A percentile compares a stretch with the other conserved stretches of the same genome.
Conservation (phyloP, 2,888 invertebrate genomes). For the Sinodicranocentrus sp. region DNA sequence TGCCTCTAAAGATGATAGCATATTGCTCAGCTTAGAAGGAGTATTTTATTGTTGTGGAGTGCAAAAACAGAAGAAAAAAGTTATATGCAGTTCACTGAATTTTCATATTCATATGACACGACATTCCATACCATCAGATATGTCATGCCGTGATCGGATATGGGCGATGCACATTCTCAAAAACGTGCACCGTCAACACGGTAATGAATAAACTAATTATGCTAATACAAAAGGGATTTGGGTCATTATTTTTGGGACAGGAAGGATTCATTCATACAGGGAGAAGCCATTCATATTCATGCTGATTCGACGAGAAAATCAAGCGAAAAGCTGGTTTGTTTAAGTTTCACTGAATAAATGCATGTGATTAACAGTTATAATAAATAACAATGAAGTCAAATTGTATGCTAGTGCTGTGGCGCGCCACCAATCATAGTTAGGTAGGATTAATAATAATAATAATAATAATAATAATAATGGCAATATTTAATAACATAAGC, state of each 20-base stretch:
- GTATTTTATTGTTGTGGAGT: no score
- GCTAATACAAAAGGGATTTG: constrained; percentile 47
- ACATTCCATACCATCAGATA: neutral
- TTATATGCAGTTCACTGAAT: neutral
- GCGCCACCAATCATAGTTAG: constrained; percentile 38
- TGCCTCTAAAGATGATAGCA: no score
- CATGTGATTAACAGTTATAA: constrained; percentile 41
- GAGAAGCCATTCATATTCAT: constrained; percentile 49
- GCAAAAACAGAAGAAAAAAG: no score
- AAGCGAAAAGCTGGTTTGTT: constrained; percentile 49
- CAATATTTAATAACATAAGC: constrained; percentile 40
- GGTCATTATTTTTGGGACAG: constrained; percentile 65
- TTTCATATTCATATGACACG: constrained; percentile 9
- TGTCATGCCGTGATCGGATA: neutral
- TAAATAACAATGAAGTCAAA: constrained; percentile 39
- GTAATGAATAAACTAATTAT: constrained; percentile 52
- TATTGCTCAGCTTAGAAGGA: no score
- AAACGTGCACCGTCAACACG: no score
- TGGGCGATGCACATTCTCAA: no score
- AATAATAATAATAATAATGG: constrained; percentile 47
- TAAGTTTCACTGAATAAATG: constrained; percentile 62
- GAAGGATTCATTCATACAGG: constrained; percentile 60
- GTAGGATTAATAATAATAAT: constrained; percentile 55
- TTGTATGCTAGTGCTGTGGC: constrained; percentile 39
- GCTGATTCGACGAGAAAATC: constrained; percentile 41